phyloP scores from a whole-genome alignment of 2,797 vertebrate species.

The Tokudaia muenninki region DNA sequence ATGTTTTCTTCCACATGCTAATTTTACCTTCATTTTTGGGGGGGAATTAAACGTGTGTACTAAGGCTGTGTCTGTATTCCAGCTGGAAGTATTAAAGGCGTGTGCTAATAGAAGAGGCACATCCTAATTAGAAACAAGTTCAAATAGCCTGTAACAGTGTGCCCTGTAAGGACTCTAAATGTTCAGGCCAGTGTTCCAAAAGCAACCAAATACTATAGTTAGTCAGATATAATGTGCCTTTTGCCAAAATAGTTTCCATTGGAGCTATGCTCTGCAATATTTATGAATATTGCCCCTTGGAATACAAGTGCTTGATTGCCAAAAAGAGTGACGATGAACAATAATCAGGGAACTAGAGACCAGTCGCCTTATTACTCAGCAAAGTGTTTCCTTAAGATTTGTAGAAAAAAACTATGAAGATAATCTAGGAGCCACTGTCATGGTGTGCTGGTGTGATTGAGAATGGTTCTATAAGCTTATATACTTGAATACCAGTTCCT shows the following conservation, averaged over 20 bases:
- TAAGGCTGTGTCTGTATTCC: background rate
- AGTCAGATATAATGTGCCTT: background rate
- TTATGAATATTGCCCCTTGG: background rate
- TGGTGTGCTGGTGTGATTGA: background rate
- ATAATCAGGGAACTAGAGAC: background rate
- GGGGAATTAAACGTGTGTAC: background rate
- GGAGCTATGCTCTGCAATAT: background rate
- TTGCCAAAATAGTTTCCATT: background rate
- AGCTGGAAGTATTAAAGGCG: background rate
- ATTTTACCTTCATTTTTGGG: background rate
- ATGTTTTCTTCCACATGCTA: background rate
- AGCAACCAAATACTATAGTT: background rate
- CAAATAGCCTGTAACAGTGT: background rate
- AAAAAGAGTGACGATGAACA: background rate
- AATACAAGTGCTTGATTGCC: background rate
- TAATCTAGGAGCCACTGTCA: background rate
- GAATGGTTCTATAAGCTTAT: background rate
- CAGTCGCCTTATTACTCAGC: background rate
- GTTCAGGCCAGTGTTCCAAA: background rate
- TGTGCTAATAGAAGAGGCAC: background rate
- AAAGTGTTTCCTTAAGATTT: background rate
- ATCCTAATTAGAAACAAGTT: background rate
- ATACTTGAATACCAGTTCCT: background rate
- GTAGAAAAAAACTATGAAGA: background rate
- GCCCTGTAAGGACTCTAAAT: background rate